These are phyloP conservation scores for Azorinus chamasolen DNA, from an alignment of 2,888 invertebrate species.

Conservation along the genomic window DNA sequence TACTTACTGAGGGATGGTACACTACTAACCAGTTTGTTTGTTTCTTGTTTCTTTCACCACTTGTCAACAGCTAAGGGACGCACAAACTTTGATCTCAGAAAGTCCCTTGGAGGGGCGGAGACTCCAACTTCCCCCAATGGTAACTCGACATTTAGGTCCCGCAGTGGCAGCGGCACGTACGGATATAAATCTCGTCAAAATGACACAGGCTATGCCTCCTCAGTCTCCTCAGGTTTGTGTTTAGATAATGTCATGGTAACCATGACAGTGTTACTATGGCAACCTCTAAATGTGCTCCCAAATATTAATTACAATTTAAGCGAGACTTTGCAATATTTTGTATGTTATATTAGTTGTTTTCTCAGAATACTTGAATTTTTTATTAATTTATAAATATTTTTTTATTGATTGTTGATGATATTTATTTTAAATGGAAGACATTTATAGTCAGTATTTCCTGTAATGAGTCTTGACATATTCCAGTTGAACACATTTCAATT, in stretches of 20 bases:
- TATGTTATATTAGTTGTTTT: no score
- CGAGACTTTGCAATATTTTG: no score
- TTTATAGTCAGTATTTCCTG: no score
- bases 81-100: conserved; percentile 84
- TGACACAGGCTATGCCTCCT: conserved; percentile 81
- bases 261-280: neutral
- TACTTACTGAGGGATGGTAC: neutral
- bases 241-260: conserved; percentile 4
- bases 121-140: conserved; percentile 58
- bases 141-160: conserved; percentile 64
- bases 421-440: no score
- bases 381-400: no score
- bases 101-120: conserved; percentile 72
- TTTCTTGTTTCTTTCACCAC: conserved; percentile 5
- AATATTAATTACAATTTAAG: no score
- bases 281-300: neutral
- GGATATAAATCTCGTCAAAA: conserved; percentile 72
- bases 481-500: no score
- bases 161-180: conserved; percentile 74
- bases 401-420: no score
- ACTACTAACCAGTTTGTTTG: neutral
- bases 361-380: no score
- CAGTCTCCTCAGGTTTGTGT: conserved; percentile 81
- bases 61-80: conserved; percentile 82
- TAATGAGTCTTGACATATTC: no score